Conservation (phyloP, 2,888 invertebrate species). For the Rosalia funebris region DNA sequence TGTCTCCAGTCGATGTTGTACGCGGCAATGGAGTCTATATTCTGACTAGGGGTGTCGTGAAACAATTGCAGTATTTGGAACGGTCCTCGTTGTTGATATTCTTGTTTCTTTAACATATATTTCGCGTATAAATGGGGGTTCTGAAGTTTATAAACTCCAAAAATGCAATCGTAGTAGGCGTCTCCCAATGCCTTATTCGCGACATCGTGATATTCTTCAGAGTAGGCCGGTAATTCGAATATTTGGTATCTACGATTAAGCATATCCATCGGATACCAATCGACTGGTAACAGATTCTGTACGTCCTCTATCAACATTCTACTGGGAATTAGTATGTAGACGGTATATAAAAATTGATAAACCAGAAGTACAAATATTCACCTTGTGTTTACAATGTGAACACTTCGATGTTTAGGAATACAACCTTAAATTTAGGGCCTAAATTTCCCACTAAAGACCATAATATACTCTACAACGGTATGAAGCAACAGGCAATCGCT, state of each 20-base stretch:
- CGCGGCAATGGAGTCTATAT: constrained; percentile 49
- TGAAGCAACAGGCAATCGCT: too few relatives aligned
- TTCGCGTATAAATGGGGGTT: constrained; percentile 51
- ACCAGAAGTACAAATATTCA: too few relatives aligned
- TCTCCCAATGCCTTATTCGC: constrained; percentile 13
- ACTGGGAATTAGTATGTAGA: neutral
- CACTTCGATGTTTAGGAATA: too few relatives aligned
- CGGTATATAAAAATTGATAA: too few relatives aligned
- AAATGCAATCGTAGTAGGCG: constrained; percentile 27
- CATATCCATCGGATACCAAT: constrained; percentile 42
- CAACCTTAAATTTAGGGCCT: too few relatives aligned
- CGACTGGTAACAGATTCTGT: constrained; percentile 25
- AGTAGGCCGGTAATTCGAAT: constrained; percentile 22
- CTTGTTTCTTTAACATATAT: constrained; percentile 48
- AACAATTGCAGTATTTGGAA: constrained; percentile 38
- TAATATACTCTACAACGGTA: too few relatives aligned
- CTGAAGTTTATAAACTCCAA: constrained; percentile 48
- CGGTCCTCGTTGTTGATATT: constrained; percentile 45
- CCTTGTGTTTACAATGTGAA: too few relatives aligned
- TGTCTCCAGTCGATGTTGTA: constrained; percentile 55
- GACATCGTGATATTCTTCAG: constrained; percentile 31
- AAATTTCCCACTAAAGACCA: too few relatives aligned
- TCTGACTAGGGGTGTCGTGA: constrained; percentile 51
- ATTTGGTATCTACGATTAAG: constrained; percentile 32
- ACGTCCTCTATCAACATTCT: constrained; percentile 39